Evolutionary conservation across 2,113 vertebrate species (phyloP).

Genomic region (Dromaius novaehollandiae): DNA sequence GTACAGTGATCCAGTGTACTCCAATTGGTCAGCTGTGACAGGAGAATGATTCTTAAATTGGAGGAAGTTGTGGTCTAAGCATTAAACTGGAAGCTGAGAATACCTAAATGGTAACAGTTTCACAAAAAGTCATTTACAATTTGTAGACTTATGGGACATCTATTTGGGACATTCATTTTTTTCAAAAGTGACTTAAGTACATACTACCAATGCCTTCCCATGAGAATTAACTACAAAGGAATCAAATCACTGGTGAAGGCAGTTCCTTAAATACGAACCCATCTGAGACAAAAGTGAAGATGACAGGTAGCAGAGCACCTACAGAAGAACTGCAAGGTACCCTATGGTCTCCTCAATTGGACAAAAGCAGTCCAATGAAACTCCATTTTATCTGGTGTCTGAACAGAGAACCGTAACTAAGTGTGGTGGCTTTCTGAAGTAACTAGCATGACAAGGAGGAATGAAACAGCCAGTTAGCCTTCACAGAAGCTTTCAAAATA

Average conservation of each 20-base stretch:
- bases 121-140: neutral
- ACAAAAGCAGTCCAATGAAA: neutral
- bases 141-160: fast-evolving
- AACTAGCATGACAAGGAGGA: neutral
- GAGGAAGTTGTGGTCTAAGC: neutral
- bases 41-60: fast-evolving
- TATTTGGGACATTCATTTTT: neutral
- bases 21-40: fast-evolving
- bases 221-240: neutral
- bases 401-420: neutral
- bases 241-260: neutral
- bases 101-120: fast-evolving
- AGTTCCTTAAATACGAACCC: neutral
- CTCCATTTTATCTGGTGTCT: neutral
- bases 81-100: neutral
- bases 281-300: neutral
- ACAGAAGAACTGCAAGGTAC: neutral
- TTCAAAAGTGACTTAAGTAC: neutral
- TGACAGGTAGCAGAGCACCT: neutral
- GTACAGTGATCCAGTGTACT: neutral
- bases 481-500: neutral
- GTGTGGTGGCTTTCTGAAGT: neutral
- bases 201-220: fast-evolving
- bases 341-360: neutral
- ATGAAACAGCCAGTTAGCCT: neutral